Evolutionary conservation across 2,797 vertebrate species (phyloP).

Genomic region (Salarias fasciatus): DNA sequence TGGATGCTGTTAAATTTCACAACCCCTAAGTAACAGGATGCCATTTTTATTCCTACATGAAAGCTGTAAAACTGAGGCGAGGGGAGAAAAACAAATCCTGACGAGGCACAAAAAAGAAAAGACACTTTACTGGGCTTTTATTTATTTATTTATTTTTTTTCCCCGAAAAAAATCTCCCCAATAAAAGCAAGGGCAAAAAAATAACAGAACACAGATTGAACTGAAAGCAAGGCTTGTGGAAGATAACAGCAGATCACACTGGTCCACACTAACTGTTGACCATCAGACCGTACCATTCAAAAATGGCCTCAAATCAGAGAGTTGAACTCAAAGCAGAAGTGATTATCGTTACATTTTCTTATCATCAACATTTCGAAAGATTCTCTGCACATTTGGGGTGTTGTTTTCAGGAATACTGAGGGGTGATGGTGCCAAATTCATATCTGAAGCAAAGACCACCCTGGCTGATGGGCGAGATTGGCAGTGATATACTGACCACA

Average conservation of each 20-base stretch:
- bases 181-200: slow-evolving; percentile 48
- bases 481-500: background rate
- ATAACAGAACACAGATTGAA: slow-evolving; percentile 32
- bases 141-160: too few species aligned
- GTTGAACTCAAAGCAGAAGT: slow-evolving; percentile 2
- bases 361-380: background rate
- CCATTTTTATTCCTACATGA: slow-evolving; percentile 31
- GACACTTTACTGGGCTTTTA: slow-evolving; percentile 59
- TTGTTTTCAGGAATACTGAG: too few species aligned
- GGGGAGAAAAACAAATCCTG: slow-evolving; percentile 2
- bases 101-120: slow-evolving; percentile 31
- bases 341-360: background rate
- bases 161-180: slow-evolving; percentile 19
- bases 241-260: too few species aligned
- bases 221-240: slow-evolving; percentile 1
- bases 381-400: too few species aligned
- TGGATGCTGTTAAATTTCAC: slow-evolving; percentile 20
- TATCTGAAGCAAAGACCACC: slow-evolving; percentile 1
- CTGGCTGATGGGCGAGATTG: too few species aligned
- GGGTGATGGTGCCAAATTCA: background rate
- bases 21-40: slow-evolving; percentile 13
- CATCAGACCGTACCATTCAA: too few species aligned
- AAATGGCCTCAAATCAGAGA: background rate
- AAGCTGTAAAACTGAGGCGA: slow-evolving; percentile 24
- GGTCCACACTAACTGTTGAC: background rate